These are phyloP conservation scores for Ellobius talpinus DNA, from an alignment of 2,113 vertebrate species.

Conservation along the genomic window DNA sequence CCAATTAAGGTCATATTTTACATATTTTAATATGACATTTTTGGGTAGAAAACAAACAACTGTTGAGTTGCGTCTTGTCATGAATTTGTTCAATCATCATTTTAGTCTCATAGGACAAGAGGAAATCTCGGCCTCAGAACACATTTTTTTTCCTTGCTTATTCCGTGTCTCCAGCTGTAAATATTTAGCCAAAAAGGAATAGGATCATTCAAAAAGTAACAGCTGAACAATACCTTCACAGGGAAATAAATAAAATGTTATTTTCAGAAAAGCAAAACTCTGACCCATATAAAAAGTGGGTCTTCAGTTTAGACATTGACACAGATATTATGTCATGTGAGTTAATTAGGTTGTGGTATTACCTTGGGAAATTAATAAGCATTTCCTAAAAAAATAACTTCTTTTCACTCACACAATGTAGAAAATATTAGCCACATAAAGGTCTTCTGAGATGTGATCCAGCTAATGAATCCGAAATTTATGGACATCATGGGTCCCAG, in stretches of 20 bases:
- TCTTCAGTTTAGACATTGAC: not conserved
- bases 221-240: conserved; percentile 7
- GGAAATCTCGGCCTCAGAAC: not conserved
- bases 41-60: not conserved
- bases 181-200: not conserved
- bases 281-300: not conserved
- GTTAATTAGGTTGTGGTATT: not conserved
- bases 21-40: not conserved
- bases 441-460: not conserved
- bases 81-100: not conserved
- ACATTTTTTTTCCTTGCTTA: not conserved
- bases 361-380: not conserved
- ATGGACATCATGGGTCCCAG: not conserved
- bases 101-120: not conserved
- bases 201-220: not conserved
- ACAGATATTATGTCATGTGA: not conserved
- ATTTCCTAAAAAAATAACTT: too few relatives aligned
- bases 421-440: not conserved
- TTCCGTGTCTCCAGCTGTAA: not conserved
- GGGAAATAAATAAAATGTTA: not conserved
- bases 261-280: not conserved
- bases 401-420: not conserved
- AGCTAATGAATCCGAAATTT: not conserved
- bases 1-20: not conserved
- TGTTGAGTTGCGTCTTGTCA: not conserved